A percentile compares a stretch with the other conserved stretches of the same genome.
Evolutionary conservation across 2,888 invertebrate species (phyloP).

Genomic region (Dasysyrphus tricinctus): DNA sequence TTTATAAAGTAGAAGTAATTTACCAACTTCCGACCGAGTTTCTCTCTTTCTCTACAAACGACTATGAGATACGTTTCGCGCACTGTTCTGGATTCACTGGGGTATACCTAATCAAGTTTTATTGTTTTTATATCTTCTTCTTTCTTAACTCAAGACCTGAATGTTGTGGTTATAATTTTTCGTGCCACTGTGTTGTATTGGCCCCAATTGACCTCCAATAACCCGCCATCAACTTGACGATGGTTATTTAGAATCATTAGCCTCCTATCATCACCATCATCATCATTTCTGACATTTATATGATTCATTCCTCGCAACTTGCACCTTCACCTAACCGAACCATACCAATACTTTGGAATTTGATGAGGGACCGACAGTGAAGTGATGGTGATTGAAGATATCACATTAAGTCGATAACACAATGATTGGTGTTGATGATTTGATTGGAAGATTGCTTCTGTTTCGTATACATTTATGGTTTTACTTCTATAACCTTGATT

Average conservation of each 20-base stretch:
- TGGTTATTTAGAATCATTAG: constrained; percentile 9
- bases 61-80: background rate
- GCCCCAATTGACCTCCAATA: constrained; percentile 22
- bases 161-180: constrained; percentile 3
- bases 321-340: background rate
- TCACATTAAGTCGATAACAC: constrained; percentile 22
- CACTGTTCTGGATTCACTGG: background rate
- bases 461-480: background rate
- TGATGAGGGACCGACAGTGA: background rate
- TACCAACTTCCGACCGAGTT: constrained; percentile 16
- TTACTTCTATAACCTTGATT: constrained; percentile 9
- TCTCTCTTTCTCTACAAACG: background rate
- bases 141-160: background rate
- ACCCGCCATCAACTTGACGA: background rate
- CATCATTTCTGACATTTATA: background rate
- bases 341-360: background rate
- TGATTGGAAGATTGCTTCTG: constrained; percentile 16
- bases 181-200: constrained; percentile 15
- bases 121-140: background rate
- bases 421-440: constrained; percentile 26
- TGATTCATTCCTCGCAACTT: constrained; percentile 7
- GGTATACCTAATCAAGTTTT: background rate
- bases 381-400: constrained; percentile 23
- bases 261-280: background rate
- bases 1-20: background rate